Base-by-base conservation (phyloP, 2,797 vertebrate genomes). In the Scomberomorus guttatus region DNA sequence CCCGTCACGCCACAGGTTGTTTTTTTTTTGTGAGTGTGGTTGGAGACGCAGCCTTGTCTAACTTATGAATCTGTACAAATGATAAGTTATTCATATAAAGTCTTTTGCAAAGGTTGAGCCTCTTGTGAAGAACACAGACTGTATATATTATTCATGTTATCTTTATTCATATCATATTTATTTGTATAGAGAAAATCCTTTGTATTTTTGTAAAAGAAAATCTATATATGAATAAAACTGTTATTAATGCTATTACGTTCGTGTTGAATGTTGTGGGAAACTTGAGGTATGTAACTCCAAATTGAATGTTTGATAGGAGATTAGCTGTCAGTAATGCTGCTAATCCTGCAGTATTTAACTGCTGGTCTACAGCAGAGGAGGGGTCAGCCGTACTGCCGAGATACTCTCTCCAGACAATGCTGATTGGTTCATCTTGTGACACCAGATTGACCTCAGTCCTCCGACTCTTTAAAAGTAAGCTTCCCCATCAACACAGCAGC, bases 181-280 rank as follows among this genome's bases (percentile, higher is more conserved):
- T 96, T 95, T 95, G 89, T 94, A 94, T 90, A 94, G 82, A 93
- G 56, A 92, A 77, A 90, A 87, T 14, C 64, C 66, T 89, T 92
- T 91, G 91, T 94, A 94, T 93, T 95, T 95, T 95, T 94, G 91
- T 94, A 83, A 63, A 75, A 72, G 27, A 56, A 80, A 79, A 80
- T 34, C 14, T 46, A 39, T 82, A 86, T 85, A 87, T 79, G 17
- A 91, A 91, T 90, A 86, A 90, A 93, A 83, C 29, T 62, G 55
- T 76, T 83, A 85, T 82, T 25, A 46, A 71, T 79, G 46, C 3
- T 71, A 50, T 58, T n/a, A 46, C 18, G 51, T 69, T 72, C 70
- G 58, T 76, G 48, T 58, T 82, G 20, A 72, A 42, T 78, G 57
- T 55, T 37, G 68, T 62, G 46, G 7, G 46, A 56, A 51, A 22